Conservation (phyloP, 1,140 invertebrate genomes). For the Paraescarpia echinospica region DNA sequence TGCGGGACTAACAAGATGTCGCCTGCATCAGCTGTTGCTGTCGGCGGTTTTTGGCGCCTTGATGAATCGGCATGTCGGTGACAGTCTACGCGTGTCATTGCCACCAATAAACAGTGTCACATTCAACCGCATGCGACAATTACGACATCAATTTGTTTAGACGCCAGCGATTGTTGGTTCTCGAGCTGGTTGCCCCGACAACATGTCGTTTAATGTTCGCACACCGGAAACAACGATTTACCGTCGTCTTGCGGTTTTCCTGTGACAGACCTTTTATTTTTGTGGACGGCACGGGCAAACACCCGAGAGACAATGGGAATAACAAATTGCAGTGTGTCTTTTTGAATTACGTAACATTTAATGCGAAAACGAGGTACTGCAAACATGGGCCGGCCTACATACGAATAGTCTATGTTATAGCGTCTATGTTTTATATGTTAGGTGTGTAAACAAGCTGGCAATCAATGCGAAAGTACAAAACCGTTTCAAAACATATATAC, state of each 20-base stretch:
- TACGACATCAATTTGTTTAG: not conserved
- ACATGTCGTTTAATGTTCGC: not conserved
- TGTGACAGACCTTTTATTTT: not conserved
- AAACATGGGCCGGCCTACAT: too few species aligned
- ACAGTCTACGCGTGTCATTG: not conserved
- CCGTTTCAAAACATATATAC: too few species aligned
- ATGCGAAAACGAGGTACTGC: too few species aligned
- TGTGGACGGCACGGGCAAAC: too few species aligned
- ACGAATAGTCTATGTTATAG: too few species aligned
- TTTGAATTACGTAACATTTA: too few species aligned
- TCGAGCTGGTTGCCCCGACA: not conserved
- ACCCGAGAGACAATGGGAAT: too few species aligned
- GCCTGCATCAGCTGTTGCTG: not conserved
- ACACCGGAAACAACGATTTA: not conserved
- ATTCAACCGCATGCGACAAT: not conserved
- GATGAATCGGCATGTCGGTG: not conserved
- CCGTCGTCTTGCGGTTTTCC: not conserved
- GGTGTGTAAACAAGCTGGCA: too few species aligned
- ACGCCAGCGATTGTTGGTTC: not conserved
- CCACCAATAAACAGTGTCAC: not conserved
- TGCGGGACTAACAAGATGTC: not conserved
- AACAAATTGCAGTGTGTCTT: too few species aligned
- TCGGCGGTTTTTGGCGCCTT: not conserved
- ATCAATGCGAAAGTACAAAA: too few species aligned
- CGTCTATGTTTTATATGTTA: too few species aligned